Evolutionary conservation across 2,888 invertebrate species (phyloP), one percentile per base, ranked within the genome.

Genomic region (Scaptomyza tumidula): DNA sequence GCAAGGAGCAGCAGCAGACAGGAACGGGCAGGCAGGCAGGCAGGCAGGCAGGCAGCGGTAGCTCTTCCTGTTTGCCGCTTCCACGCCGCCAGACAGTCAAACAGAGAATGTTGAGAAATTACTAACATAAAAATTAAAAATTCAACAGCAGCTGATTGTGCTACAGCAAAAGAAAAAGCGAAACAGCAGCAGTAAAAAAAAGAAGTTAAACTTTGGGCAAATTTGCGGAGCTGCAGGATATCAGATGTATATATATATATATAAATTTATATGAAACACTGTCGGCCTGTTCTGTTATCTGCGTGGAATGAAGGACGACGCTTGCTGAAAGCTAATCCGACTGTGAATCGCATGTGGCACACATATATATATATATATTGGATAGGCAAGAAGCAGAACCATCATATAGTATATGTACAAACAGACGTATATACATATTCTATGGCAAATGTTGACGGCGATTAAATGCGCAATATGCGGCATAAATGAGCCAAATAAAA

Each of bases 111-210:
- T 69, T 80, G 77, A 86, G 82, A 88, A 86, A 88, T 86, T 81
- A 86, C 86, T 71, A 86, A 80, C 85, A 89, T 88, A 86, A 88
- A 89, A 88, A 88, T 88, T 89, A 88, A 88, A 89, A 89, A 89
- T 88, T 88, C 88, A 88, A 78, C 89, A 88, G 89, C 78, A 78
- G 78, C 78, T 86, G 88, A 86, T 82, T 85, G 80, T 71, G 62
- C 37, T 4, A 37, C 24, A 41, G 37, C 37, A 35, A 35, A 6
- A 29, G 35, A 37, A 37, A n/a, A 37, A 33, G 33, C 6, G 37
- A 37, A 37, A 6, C 6, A 16, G 24, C 13, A 53, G 37, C 39
- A 44, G 46, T 45, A 67, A 70, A 49, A 33, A 33, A n/a, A 6
- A 46, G 63, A 16, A 35, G n/a, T 41, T 16, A 41, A 74, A 52